phyloP scores from a whole-genome alignment of 1,140 invertebrate genomes.

The Ooceraea biroi region DNA sequence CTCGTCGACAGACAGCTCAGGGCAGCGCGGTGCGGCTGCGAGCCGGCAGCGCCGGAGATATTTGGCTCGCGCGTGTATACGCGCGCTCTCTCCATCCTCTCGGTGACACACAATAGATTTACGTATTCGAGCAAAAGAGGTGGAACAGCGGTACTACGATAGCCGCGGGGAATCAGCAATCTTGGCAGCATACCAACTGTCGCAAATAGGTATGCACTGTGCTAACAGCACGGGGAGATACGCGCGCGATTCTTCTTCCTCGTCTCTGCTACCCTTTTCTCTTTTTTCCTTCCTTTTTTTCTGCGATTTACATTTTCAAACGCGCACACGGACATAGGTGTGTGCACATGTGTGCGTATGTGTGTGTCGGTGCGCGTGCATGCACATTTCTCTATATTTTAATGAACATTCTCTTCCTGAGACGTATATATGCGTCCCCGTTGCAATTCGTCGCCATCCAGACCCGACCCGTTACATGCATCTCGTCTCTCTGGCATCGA shows the following conservation, averaged over 20 bases:
- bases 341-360: not conserved
- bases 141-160: conserved; percentile 79
- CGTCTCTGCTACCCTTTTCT: not conserved
- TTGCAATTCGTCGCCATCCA: conserved; percentile 66
- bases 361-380: too few species aligned
- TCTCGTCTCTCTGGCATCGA: conserved; percentile 57
- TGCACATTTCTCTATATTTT: conserved; percentile 59
- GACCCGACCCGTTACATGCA: conserved; percentile 57
- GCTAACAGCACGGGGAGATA: conserved; percentile 72
- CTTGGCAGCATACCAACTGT: conserved; percentile 79
- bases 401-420: conserved; percentile 61
- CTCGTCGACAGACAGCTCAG: conserved; percentile 57
- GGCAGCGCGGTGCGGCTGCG: conserved; percentile 16
- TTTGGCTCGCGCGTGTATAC: conserved; percentile 78
- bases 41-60: conserved; percentile 65
- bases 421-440: conserved; percentile 23
- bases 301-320: conserved; percentile 57
- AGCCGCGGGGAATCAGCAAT: conserved; percentile 80
- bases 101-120: conserved; percentile 80
- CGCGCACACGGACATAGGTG: not conserved
- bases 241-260: conserved; percentile 69
- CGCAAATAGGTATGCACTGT: conserved; percentile 79
- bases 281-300: conserved; percentile 12
- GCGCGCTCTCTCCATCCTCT: conserved; percentile 67
- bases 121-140: conserved; percentile 79